Base-by-base conservation (phyloP, 2,888 invertebrate genomes). In the Cheilosia vulpina region DNA sequence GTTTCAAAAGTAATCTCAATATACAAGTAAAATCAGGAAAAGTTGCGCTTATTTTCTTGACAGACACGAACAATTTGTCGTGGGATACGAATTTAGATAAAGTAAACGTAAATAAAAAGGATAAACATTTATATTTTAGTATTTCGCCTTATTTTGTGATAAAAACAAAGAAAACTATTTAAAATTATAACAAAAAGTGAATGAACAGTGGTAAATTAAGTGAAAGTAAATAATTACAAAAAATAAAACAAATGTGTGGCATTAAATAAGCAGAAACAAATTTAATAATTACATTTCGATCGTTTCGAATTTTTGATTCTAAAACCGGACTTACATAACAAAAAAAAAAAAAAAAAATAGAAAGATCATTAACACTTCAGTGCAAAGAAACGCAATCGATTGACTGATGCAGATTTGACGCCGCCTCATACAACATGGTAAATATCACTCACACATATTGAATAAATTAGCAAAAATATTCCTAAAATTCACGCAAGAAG, bases 131-230 rank as follows among this genome's bases (percentile, higher is more conserved):
- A 75, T 75, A 84, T 84, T 79, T 82, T 66, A 77, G 77, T 77
- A 77, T 77, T 84, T 84, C 84, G 84, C 84, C 84, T 84, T 84
- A 84, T 84, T 84, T 84, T 80, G 84, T 84, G 84, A 84, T 84
- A 84, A 75, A 58, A 38, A 63, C 24, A 43, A 34, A 55, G 24
- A 65, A 68, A 73, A 73, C 27, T 57, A 62, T 66, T 76, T 66
- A 60, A 72, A 82, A 55, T 27, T 52, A 13, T 38, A 68, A 68
- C n/a, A n/a, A 60, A 47, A 50, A 55, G 68, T 69, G 45, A 58
- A 50, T 58, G 38, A 55, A 65, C 55, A 57, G 75, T 75, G 65
- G 58, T 60, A 43, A 76, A 69, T 24, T 52, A 76, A 57, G 50
- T 77, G 27, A 76, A 24, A 38, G 38, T 62, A 57, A 76, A 50